phyloP scores from a whole-genome alignment of 2,888 invertebrate species.

The Dugesia japonica region DNA sequence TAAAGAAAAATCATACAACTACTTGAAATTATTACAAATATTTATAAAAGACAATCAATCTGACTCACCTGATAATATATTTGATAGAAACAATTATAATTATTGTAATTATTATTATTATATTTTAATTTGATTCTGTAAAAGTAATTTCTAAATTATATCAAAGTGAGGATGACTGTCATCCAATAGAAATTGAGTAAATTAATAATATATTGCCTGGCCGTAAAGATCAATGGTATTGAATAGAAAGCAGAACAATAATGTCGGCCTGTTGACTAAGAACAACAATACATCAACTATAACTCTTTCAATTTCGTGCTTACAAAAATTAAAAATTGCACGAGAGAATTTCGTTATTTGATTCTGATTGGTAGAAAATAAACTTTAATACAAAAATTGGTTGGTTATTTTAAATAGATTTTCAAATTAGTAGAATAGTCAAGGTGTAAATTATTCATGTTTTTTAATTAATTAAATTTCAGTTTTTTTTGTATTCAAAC shows the following conservation, averaged over 20 bases:
- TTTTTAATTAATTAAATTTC: slow-evolving; percentile 16
- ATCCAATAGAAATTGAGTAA: not conserved
- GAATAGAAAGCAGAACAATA: slow-evolving; percentile 17
- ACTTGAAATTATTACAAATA: no score
- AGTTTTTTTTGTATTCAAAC: slow-evolving; percentile 20
- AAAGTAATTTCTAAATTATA: slow-evolving; percentile 16
- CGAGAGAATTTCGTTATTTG: not conserved
- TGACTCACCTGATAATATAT: not conserved
- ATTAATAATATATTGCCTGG: slow-evolving; percentile 10
- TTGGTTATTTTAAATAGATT: slow-evolving; percentile 20
- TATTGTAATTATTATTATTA: not conserved
- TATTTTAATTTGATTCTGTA: slow-evolving; percentile 20
- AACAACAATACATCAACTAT: slow-evolving; percentile 7
- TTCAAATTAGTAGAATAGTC: slow-evolving; percentile 7
- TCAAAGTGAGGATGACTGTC: not conserved
- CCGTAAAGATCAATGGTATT: slow-evolving; percentile 1
- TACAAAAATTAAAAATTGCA: slow-evolving; percentile 20
- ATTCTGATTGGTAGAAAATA: not conserved
- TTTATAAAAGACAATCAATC: not conserved
- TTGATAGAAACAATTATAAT: not conserved
- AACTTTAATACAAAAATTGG: not conserved
- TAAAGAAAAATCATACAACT: no score
- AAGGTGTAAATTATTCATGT: slow-evolving; percentile 3
- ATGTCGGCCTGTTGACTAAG: slow-evolving; percentile 20
- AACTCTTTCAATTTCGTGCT: slow-evolving; percentile 20